Evolutionary conservation across 2,797 vertebrate genomes (phyloP), one percentile per base, ranked within the genome.

Genomic region (Gobionotothen gibberifrons): DNA sequence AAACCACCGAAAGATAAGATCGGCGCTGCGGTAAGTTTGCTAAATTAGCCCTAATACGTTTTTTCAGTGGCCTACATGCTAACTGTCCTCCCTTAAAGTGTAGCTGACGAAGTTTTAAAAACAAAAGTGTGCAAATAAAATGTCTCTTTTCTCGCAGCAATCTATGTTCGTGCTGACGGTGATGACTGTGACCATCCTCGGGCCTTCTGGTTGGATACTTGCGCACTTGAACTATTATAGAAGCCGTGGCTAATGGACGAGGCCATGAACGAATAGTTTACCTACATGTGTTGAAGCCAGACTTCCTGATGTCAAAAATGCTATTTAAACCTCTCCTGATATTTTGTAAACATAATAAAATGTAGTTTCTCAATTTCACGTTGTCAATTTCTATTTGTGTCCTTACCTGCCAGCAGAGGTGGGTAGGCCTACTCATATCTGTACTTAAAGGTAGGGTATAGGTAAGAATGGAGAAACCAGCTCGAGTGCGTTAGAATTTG

Each of bases 161-260:
- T 63, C 78, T 0, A 14, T 46, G 0, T 68, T 90, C 1, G 92
- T 52, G 16, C 19, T 92, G 74, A 61, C 61, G 0, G 69, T 78
- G 48, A 7, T 93, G 61, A 42, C 17, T 4, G 0, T 76, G 51
- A 0, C 70, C 2, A 0, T 88, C 39, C 84, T 93, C 9, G 89
- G 83, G 17, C 90, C 91, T 2, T 84, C 90, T n/a, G 85, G 86
- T 12, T 92, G 91, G 90, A 72, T 93, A 2, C 79, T 92, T 1
- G 56, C 83, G 13, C 51, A 82, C 19, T 3, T 90, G 1, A 63
- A 70, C 0, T 1, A 86, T 1, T 90, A 90, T 21, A 87, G 84
- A 82, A 49, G 21, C 21, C 44, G 63, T 19, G 19, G 13, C 9
- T 88, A 53, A 88, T 49, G 44, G 22, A 11, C 3, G 69, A 9